Percentiles rank a stretch among this genome's conserved stretches.
phyloP scores from a whole-genome alignment of 2,888 invertebrate genomes.

The Fissipunctia ypsillon region DNA sequence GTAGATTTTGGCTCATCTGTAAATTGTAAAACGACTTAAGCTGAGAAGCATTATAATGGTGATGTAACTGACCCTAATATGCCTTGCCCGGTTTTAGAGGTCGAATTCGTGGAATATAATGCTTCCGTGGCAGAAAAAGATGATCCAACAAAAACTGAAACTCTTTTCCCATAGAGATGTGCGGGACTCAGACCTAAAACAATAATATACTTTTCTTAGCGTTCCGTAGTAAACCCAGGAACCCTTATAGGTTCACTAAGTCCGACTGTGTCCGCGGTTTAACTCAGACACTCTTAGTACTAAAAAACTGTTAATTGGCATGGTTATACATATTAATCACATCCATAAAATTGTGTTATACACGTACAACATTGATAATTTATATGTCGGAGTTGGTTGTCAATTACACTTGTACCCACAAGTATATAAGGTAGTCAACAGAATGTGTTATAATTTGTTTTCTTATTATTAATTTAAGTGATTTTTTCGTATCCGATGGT shows the following conservation, averaged over 20 bases:
- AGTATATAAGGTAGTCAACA: too few relatives aligned
- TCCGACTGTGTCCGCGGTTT: background rate
- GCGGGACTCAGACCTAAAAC: constrained; percentile 19
- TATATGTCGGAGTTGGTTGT: too few relatives aligned
- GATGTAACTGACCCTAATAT: constrained; percentile 12
- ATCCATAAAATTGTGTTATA: background rate
- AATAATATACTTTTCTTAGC: background rate
- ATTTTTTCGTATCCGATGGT: too few relatives aligned
- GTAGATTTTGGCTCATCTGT: background rate
- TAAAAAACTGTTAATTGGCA: background rate
- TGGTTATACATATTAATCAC: background rate
- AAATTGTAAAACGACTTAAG: background rate
- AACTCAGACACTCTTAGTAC: background rate
- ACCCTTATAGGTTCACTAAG: background rate
- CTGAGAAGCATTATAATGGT: background rate
- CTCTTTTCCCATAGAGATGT: constrained; percentile 6
- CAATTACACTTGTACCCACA: too few relatives aligned
- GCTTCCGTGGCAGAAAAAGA: constrained; percentile 6
- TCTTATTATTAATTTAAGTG: too few relatives aligned
- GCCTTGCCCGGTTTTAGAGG: background rate
- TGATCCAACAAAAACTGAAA: constrained; percentile 20
- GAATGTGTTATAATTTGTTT: too few relatives aligned
- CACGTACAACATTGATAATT: too few relatives aligned
- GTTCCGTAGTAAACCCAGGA: background rate
- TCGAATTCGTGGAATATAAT: background rate